A percentile compares a stretch with the other conserved stretches of the same genome.
phyloP scores from a whole-genome alignment of 2,888 invertebrate species.

The Endotricha flammealis region DNA sequence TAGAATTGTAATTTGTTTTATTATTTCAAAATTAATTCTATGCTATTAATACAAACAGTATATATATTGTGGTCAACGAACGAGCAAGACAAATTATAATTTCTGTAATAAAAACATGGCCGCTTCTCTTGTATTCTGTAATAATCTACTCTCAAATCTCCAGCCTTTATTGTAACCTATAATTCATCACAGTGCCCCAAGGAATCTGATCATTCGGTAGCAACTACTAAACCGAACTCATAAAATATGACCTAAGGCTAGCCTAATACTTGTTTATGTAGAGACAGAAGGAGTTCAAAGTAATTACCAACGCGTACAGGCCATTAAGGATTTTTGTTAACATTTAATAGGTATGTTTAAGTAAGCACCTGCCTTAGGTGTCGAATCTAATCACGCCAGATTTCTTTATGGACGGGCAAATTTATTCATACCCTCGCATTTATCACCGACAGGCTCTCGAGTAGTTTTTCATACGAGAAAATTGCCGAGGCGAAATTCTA shows the following conservation, averaged over 20 bases:
- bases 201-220: slow-evolving; percentile 9
- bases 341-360: not conserved
- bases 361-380: slow-evolving; percentile 53
- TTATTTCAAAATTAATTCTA: too few relatives aligned
- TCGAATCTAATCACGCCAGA: slow-evolving; percentile 66
- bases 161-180: slow-evolving; percentile 5
- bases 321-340: slow-evolving; percentile 10
- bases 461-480: slow-evolving; percentile 69
- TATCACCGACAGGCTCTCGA: slow-evolving; percentile 59
- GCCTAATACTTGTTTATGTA: not conserved
- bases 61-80: not conserved
- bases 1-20: too few relatives aligned
- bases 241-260: slow-evolving; percentile 7
- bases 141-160: slow-evolving; percentile 4
- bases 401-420: slow-evolving; percentile 56
- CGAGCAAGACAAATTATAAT: not conserved
- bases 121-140: slow-evolving; percentile 2
- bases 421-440: slow-evolving; percentile 73
- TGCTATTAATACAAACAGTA: too few relatives aligned
- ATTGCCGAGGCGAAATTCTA: slow-evolving; percentile 66
- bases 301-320: not conserved
- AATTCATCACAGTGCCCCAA: slow-evolving; percentile 5
- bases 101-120: slow-evolving; percentile 3
- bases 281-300: not conserved
- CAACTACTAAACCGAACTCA: not conserved